Evolutionary conservation across 1,140 invertebrate genomes (phyloP), one percentile per base, ranked within the genome.

Genomic region (Bombus haemorrhoidalis): DNA sequence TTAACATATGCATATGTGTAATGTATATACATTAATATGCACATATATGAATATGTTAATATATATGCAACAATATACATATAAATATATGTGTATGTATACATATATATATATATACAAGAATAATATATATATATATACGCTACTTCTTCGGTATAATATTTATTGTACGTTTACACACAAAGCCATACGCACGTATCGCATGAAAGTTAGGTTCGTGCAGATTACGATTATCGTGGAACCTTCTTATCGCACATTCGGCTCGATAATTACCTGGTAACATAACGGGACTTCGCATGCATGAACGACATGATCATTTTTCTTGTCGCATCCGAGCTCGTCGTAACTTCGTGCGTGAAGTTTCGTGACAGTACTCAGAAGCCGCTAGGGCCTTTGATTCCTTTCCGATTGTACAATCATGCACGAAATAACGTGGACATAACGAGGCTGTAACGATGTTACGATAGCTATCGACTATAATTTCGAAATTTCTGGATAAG

Each of bases 111-210:
- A 43, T 53, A 53, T 22, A 53, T 22, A 39, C 1, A 15, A 72
- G 6, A 37, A n/a, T 75, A 76, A 72, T 41, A 74, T 25, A 53
- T 74, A 74, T 28, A 74, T 10, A 53, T 25, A 22, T 10, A 82
- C 18, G 68, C 43, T 81, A 81, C 39, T 59, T 32, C 43, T 81
- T 37, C 47, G 68, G 47, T 81, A 80, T 71, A 39, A n/a, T 72
- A 43, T 64, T 74, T 81, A 69, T 62, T 78, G 76, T 87, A 88
- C 76, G 59, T 71, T 88, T 88, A 87, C 71, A 84, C 76, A 73
- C 75, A 76, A 57, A 80, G 28, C 37, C 72, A 76, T 88, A 76
- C 53, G 71, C 76, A 87, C 47, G 43, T 71, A 59, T n/a, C 64
- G 72, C 62, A 69, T 83, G 47, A 69, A 68, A 62, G 57, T 59